Percentiles rank a stretch among this genome's conserved stretches.
These are phyloP conservation scores for Eretmodus cyanostictus DNA, from an alignment of 2,113 vertebrate species.

Conservation along the genomic window DNA sequence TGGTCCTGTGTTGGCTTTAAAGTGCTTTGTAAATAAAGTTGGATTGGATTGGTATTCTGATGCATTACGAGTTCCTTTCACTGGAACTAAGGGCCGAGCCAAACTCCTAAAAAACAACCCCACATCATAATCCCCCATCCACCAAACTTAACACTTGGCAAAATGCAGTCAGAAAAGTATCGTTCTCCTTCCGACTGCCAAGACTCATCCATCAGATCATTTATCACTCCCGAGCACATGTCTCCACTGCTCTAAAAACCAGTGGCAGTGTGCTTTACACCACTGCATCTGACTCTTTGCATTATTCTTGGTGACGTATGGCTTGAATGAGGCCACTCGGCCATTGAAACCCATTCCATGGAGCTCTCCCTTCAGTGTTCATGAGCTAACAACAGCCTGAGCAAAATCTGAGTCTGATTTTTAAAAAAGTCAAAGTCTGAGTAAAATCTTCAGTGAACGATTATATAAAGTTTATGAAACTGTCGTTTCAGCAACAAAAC, in stretches of 20 bases:
- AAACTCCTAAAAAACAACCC: background rate
- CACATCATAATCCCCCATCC: background rate
- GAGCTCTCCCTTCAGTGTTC: background rate
- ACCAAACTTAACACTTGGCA: background rate
- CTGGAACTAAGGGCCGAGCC: background rate
- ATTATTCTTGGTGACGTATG: background rate
- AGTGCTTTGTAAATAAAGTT: background rate
- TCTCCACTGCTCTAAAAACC: background rate
- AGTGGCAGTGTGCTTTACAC: background rate
- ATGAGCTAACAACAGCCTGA: background rate
- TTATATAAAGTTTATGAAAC: background rate
- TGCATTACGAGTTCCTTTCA: background rate
- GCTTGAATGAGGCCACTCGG: background rate
- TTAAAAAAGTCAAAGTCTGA: background rate
- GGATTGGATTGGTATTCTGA: background rate
- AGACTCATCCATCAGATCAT: background rate
- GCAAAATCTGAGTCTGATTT: background rate
- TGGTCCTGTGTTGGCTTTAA: background rate
- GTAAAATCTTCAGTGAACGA: background rate
- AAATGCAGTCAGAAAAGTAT: background rate
- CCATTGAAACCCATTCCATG: background rate
- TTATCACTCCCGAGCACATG: background rate
- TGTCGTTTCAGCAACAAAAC: background rate
- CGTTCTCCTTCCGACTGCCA: background rate
- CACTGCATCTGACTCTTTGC: background rate